A percentile compares a stretch with the other conserved stretches of the same genome.
phyloP scores from a whole-genome alignment of 2,113 vertebrate genomes.

The Eptesicus fuscus region DNA sequence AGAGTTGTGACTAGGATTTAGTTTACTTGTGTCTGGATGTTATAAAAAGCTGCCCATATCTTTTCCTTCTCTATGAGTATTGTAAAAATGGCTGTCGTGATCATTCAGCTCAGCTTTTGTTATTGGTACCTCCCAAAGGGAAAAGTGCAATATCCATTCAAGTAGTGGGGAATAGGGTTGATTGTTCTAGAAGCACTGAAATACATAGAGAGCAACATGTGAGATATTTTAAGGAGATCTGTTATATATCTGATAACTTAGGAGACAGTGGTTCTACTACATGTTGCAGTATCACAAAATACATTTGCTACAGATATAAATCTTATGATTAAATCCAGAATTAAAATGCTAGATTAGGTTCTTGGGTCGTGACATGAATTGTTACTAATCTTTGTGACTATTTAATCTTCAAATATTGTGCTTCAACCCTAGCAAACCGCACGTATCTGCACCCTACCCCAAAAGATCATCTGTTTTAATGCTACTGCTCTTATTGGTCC shows the following conservation, averaged over 20 bases:
- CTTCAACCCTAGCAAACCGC: conserved; percentile 76
- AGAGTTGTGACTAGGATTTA: conserved; percentile 42
- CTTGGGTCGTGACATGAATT: conserved; percentile 69
- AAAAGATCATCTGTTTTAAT: conserved; percentile 70
- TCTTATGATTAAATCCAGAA: conserved; percentile 69
- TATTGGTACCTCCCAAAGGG: conserved; percentile 63
- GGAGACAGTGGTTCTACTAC: conserved; percentile 16
- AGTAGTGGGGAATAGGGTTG: conserved; percentile 33
- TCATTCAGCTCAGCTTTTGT: conserved; percentile 59
- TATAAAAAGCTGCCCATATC: conserved; percentile 41
- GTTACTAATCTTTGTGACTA: conserved; percentile 80
- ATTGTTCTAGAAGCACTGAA: conserved; percentile 55
- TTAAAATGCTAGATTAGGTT: conserved; percentile 68
- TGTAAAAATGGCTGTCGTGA: conserved; percentile 63
- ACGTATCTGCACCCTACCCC: conserved; percentile 76
- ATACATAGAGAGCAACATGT: conserved; percentile 59
- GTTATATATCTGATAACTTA: not conserved
- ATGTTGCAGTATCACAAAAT: conserved; percentile 41
- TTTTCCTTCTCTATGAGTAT: conserved; percentile 55
- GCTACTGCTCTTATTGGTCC: conserved; percentile 56
- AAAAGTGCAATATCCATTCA: conserved; percentile 67
- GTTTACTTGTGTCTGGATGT: conserved; percentile 61
- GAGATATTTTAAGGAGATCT: conserved; percentile 46
- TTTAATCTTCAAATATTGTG: conserved; percentile 80
- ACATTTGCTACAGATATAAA: conserved; percentile 43